A percentile compares a stretch with the other conserved stretches of the same genome.
Conservation (phyloP, 2,113 vertebrate genomes). For the Gnathonemus echidnorhynchus region DNA sequence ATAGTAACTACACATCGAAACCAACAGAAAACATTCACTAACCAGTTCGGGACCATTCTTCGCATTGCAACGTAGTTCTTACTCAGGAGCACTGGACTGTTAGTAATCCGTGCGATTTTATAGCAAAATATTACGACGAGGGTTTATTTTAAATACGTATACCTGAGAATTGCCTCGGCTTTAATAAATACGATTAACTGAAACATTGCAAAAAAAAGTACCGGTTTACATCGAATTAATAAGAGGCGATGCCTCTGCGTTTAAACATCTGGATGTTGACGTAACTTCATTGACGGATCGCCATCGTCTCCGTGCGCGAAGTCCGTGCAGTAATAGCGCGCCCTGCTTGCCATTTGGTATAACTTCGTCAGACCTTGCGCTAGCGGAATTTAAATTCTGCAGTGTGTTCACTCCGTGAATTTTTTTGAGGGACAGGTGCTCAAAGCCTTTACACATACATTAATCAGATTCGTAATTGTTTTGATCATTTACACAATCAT, state of each 20-base stretch:
- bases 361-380: background rate
- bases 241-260: background rate
- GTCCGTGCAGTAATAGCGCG: conserved; percentile 14
- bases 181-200: background rate
- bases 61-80: background rate
- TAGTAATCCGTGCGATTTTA: background rate
- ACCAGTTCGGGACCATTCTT: background rate
- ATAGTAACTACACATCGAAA: background rate
- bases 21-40: background rate
- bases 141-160: background rate
- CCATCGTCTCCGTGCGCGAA: background rate
- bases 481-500: background rate
- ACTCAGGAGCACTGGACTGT: background rate
- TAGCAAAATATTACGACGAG: background rate
- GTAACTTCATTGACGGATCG: conserved; percentile 12
- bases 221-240: background rate
- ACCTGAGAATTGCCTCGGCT: background rate
- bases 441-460: background rate
- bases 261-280: conserved; percentile 17
- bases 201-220: background rate
- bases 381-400: background rate
- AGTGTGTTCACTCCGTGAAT: background rate
- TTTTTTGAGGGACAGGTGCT: background rate
- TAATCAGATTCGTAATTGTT: background rate
- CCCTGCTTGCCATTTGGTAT: conserved; percentile 6